phyloP scores from a whole-genome alignment of 2,113 vertebrate genomes.

The Himantopus leucocephalus region DNA sequence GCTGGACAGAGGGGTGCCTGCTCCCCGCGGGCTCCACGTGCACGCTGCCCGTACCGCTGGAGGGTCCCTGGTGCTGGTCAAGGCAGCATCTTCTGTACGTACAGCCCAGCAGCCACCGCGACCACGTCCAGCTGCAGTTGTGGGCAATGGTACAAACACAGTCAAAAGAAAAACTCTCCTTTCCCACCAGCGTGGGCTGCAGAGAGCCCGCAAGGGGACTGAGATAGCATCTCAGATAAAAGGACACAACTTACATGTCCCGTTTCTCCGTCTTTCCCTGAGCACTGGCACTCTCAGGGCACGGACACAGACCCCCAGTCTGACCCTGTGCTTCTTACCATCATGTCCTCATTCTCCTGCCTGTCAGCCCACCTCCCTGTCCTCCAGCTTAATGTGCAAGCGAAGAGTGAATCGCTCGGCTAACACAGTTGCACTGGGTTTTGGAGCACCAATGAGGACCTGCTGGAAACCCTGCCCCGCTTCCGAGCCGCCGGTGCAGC shows the following conservation, averaged over 20 bases:
- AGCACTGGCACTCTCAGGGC: neutral
- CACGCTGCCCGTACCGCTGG: fast-evolving
- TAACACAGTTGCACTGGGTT: neutral
- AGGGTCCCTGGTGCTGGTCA: neutral
- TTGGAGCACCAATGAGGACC: neutral
- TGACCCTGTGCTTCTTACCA: neutral
- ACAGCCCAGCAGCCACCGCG: fast-evolving
- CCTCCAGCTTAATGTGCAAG: fast-evolving
- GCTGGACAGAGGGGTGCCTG: neutral
- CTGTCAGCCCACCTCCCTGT: neutral
- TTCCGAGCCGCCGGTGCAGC: too few species aligned
- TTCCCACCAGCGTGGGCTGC: neutral
- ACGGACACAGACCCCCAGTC: neutral
- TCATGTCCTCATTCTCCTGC: fast-evolving
- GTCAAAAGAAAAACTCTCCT: neutral
- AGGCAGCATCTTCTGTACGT: fast-evolving
- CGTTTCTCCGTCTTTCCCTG: neutral
- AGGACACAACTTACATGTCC: fast-evolving
- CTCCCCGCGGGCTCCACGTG: fast-evolving
- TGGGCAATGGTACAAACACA: fast-evolving
- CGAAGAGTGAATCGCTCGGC: fast-evolving
- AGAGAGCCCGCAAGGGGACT: fast-evolving
- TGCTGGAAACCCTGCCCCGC: neutral
- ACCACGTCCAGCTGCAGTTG: neutral
- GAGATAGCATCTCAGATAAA: neutral